Percentiles rank a stretch among this genome's conserved stretches.
Evolutionary conservation across 2,113 vertebrate genomes (phyloP).

Genomic region (Nansenia antarctica): DNA sequence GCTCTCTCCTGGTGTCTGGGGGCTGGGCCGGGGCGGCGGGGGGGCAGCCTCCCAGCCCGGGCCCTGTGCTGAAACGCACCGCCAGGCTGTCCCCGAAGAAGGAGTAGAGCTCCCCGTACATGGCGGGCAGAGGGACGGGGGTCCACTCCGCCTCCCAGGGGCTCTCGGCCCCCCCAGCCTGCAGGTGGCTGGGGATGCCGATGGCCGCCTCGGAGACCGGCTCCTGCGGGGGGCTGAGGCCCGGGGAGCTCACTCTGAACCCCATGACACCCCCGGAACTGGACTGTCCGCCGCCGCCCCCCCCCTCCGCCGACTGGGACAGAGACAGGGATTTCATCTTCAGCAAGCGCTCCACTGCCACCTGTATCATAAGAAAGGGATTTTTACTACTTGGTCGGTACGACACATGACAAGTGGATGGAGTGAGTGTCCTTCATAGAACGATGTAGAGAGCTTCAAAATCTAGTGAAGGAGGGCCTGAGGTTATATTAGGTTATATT

Average conservation of each 20-base stretch:
- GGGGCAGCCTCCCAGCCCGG: constrained; percentile 50
- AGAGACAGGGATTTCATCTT: constrained; percentile 86
- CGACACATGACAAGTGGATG: not conserved
- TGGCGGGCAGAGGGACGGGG: constrained; percentile 75
- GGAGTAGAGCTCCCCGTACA: constrained; percentile 88
- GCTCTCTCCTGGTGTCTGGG: constrained; percentile 75
- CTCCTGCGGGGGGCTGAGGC: constrained; percentile 80
- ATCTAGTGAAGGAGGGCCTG: not conserved
- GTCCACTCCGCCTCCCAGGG: constrained; percentile 72
- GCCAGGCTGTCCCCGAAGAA: constrained; percentile 93
- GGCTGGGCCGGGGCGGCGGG: constrained; percentile 32
- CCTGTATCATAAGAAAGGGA: constrained; percentile 63
- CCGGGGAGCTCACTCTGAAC: constrained; percentile 71
- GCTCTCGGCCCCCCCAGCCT: constrained; percentile 66
- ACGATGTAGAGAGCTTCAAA: not conserved
- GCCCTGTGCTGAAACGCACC: constrained; percentile 84
- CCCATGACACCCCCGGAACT: constrained; percentile 43
- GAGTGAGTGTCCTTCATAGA: not conserved
- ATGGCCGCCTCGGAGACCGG: constrained; percentile 65
- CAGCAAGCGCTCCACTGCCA: constrained; percentile 88
- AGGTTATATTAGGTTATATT: not conserved
- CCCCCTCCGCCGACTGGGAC: constrained; percentile 55
- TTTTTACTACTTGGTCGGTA: not conserved
- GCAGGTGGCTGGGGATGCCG: constrained; percentile 75
- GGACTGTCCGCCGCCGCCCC: not conserved